Evolutionary conservation across 2,888 invertebrate genomes (phyloP).

Genomic region (Aphelenchoides bicaudatus): DNA sequence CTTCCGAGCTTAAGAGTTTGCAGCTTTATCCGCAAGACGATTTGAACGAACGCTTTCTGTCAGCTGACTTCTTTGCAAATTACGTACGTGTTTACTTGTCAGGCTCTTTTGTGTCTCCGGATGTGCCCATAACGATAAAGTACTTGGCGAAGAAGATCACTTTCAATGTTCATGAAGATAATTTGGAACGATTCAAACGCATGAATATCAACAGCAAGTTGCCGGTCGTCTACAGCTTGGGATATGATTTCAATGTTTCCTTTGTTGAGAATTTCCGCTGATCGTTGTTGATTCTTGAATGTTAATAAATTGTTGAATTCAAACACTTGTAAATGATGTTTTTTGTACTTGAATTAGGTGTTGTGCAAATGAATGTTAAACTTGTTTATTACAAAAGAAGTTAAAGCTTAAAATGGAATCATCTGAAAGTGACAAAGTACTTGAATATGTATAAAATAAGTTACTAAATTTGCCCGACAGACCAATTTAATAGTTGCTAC

Average conservation of each 20-base stretch:
- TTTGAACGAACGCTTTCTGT: constrained; percentile 8
- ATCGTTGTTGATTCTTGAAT: neutral
- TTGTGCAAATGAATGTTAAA: too few species aligned
- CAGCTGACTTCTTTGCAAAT: constrained; percentile 7
- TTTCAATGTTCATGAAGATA: constrained; percentile 28
- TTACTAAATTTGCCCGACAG: too few species aligned
- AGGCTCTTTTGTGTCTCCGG: constrained; percentile 33
- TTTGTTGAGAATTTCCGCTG: constrained; percentile 9
- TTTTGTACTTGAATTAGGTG: too few species aligned
- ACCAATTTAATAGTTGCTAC: too few species aligned
- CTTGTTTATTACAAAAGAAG: too few species aligned
- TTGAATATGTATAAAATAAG: too few species aligned
- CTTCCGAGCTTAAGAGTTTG: constrained; percentile 6
- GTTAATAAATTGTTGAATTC: constrained; percentile 4
- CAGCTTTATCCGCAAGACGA: constrained; percentile 11
- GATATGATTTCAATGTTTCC: constrained; percentile 10
- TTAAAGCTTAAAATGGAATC: too few species aligned
- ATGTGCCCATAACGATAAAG: constrained; percentile 21
- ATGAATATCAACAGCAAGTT: neutral
- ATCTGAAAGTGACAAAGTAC: too few species aligned
- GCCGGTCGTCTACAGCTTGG: neutral
- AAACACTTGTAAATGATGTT: too few species aligned
- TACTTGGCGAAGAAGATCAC: constrained; percentile 34
- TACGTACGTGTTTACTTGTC: constrained; percentile 33
- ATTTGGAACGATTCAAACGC: constrained; percentile 17